phyloP scores from a whole-genome alignment of 2,888 invertebrate species.

The Pantelozetes paolii region DNA sequence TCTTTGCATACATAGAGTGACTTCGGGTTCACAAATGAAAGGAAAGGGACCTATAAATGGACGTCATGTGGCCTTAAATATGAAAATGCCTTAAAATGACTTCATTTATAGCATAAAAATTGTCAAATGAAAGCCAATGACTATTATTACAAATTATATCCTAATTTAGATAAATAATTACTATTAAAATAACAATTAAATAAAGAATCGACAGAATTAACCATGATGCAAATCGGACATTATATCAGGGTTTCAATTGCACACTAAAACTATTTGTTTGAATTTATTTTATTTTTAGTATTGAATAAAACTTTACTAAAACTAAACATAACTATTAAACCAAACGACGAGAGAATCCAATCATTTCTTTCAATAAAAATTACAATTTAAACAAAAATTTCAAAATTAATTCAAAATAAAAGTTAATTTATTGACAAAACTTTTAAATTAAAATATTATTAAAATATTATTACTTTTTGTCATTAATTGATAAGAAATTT shows the following conservation, averaged over 20 bases:
- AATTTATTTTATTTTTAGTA: slow-evolving; percentile 12
- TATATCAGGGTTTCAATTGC: not conserved
- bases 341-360: not conserved
- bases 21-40: slow-evolving; percentile 14
- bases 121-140: slow-evolving; percentile 36
- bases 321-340: not conserved
- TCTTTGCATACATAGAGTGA: not conserved
- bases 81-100: slow-evolving; percentile 26
- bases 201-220: slow-evolving; percentile 21
- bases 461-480: not conserved
- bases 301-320: not conserved
- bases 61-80: slow-evolving; percentile 35
- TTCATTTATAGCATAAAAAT: slow-evolving; percentile 33
- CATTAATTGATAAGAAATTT: too few species aligned
- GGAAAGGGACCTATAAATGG: slow-evolving; percentile 28
- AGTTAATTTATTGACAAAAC: too few species aligned
- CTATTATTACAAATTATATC: slow-evolving; percentile 33
- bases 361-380: not conserved
- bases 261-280: not conserved
- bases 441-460: too few species aligned
- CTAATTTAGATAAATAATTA: slow-evolving; percentile 34
- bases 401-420: slow-evolving; percentile 9
- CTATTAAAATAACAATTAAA: slow-evolving; percentile 35
- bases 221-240: slow-evolving; percentile 23
- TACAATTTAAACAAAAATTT: not conserved